Evolutionary conservation across 92 coral and sea anemone genomes (phyloP).

Genomic region (Phenganax subtilis): DNA sequence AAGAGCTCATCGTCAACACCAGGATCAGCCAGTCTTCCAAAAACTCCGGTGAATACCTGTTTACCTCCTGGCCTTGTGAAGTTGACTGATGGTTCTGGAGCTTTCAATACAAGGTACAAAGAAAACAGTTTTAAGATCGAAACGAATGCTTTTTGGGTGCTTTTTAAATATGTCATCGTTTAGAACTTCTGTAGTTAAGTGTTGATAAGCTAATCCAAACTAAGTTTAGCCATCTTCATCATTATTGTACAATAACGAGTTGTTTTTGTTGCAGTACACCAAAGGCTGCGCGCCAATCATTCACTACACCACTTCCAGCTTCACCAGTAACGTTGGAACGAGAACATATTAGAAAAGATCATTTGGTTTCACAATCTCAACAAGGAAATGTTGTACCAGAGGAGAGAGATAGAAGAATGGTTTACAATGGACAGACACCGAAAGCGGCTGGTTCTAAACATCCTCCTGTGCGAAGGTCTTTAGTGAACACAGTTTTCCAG

Average conservation of each 20-base stretch:
- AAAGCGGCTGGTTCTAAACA: slow-evolving; percentile 8
- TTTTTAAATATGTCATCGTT: not conserved
- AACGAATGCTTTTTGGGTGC: not conserved
- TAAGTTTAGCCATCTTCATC: no score
- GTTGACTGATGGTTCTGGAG: slow-evolving; percentile 87
- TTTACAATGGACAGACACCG: slow-evolving; percentile 12
- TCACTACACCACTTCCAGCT: slow-evolving; percentile 78
- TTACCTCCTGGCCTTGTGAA: slow-evolving; percentile 73
- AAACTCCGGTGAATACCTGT: slow-evolving; percentile 39
- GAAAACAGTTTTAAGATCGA: not conserved
- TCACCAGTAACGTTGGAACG: slow-evolving; percentile 70
- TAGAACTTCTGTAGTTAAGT: no score
- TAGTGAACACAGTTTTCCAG: slow-evolving; percentile 9
- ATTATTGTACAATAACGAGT: not conserved
- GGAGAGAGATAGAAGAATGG: no score
- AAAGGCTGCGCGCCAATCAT: slow-evolving; percentile 66
- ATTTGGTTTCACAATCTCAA: slow-evolving; percentile 2
- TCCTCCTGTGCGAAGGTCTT: slow-evolving; percentile 14
- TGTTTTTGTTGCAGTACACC: slow-evolving; percentile 63
- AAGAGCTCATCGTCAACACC: slow-evolving; percentile 16
- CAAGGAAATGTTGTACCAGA: not conserved
- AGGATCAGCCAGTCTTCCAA: slow-evolving; percentile 16
- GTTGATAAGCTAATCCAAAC: not conserved
- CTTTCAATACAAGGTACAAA: slow-evolving; percentile 78
- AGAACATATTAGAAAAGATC: slow-evolving; percentile 29